phyloP scores from a whole-genome alignment of 2,113 vertebrate species.

The Gopherus evgoodei region DNA sequence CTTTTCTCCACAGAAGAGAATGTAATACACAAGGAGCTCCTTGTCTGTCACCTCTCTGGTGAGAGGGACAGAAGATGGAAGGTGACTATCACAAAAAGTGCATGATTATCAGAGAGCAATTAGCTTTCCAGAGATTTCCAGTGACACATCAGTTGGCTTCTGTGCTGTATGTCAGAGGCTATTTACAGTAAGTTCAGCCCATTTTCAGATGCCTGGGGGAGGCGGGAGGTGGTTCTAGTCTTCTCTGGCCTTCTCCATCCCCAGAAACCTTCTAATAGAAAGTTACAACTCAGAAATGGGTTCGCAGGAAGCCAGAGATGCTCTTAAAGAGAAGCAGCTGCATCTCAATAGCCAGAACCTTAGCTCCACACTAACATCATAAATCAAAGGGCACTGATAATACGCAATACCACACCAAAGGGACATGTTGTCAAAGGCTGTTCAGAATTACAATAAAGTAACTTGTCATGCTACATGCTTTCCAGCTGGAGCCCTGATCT shows the following conservation, averaged over 20 bases:
- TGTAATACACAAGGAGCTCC: accelerated
- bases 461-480: background rate
- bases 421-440: background rate
- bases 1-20: background rate
- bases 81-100: accelerated
- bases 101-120: background rate
- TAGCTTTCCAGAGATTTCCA: background rate
- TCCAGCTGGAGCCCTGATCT: background rate
- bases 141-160: background rate
- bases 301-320: background rate
- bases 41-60: background rate
- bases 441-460: background rate
- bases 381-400: accelerated
- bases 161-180: background rate
- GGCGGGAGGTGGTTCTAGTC: background rate
- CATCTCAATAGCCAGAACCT: accelerated
- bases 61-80: background rate
- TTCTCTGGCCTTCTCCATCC: background rate
- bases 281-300: background rate
- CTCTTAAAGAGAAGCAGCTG: background rate
- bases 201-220: background rate
- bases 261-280: background rate
- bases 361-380: background rate
- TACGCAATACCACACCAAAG: background rate
- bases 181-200: background rate